A percentile compares a stretch with the other conserved stretches of the same genome.
These are phyloP conservation scores for Felis catus DNA, from an alignment of 2,113 vertebrate species.

Conservation along the genomic window DNA sequence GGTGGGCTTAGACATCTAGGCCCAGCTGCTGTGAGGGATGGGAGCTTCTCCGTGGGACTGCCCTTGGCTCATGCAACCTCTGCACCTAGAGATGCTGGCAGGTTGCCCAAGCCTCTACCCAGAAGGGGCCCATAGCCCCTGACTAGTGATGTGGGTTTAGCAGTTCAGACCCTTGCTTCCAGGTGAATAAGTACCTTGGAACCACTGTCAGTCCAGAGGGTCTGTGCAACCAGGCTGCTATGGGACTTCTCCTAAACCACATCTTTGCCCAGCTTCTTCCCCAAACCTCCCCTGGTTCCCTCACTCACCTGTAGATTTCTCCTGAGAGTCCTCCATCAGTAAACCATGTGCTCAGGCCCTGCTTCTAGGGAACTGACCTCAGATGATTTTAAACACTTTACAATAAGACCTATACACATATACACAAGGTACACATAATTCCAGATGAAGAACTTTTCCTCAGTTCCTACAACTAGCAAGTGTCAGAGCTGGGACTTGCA, in stretches of 20 bases:
- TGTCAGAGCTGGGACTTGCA: not conserved
- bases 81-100: not conserved
- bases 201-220: not conserved
- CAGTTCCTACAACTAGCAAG: not conserved
- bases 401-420: not conserved
- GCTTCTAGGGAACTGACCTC: not conserved
- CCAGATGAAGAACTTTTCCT: not conserved
- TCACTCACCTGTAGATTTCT: not conserved
- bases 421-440: not conserved
- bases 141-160: fast-evolving
- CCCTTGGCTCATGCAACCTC: not conserved
- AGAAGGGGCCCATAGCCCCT: not conserved
- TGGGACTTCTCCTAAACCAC: not conserved
- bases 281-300: not conserved
- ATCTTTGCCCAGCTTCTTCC: not conserved
- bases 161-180: not conserved
- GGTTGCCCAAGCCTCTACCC: no score
- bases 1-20: not conserved
- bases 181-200: no score
- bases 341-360: not conserved
- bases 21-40: not conserved
- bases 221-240: not conserved
- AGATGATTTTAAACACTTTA: not conserved
- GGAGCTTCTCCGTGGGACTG: not conserved
- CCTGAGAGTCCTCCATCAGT: not conserved